A percentile compares a stretch with the other conserved stretches of the same genome.
Evolutionary conservation across 2,113 vertebrate species (phyloP).

Genomic region (Hypanus sabinus): DNA sequence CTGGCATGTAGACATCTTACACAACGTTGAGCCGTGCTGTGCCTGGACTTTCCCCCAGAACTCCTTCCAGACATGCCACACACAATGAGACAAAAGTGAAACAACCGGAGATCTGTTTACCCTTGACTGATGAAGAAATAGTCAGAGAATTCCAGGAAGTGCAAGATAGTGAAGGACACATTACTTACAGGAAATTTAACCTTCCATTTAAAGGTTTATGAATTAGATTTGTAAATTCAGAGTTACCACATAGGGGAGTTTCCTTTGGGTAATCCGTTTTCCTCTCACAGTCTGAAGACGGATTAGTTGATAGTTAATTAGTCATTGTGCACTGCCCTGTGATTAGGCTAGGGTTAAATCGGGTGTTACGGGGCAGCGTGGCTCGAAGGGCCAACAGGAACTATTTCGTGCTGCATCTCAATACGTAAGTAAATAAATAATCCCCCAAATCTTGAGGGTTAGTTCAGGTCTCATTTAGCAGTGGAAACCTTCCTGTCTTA

Average conservation of each 20-base stretch:
- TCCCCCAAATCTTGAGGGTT: no score
- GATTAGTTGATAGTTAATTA: no score
- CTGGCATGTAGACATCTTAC: background rate
- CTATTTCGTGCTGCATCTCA: no score
- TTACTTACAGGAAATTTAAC: background rate
- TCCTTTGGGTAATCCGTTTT: background rate
- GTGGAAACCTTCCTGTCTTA: no score
- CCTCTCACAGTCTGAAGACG: no score
- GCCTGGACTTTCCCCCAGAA: background rate
- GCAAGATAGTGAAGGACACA: background rate
- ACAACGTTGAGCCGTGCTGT: background rate
- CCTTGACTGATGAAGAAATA: background rate
- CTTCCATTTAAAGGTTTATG: background rate
- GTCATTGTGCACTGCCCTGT: no score
- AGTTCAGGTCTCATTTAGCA: no score
- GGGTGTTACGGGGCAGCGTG: no score
- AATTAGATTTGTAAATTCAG: background rate
- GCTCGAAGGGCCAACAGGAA: no score
- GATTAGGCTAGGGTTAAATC: no score
- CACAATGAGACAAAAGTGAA: background rate
- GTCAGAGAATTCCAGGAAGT: conserved; percentile 6
- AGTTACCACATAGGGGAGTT: background rate
- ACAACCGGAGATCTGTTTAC: background rate
- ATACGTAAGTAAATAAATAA: no score
- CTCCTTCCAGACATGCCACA: background rate